Percentiles rank a stretch among this genome's conserved stretches.
These are phyloP conservation scores for Sogatella furcifera DNA, from an alignment of 1,140 invertebrate genomes.

Conservation along the genomic window DNA sequence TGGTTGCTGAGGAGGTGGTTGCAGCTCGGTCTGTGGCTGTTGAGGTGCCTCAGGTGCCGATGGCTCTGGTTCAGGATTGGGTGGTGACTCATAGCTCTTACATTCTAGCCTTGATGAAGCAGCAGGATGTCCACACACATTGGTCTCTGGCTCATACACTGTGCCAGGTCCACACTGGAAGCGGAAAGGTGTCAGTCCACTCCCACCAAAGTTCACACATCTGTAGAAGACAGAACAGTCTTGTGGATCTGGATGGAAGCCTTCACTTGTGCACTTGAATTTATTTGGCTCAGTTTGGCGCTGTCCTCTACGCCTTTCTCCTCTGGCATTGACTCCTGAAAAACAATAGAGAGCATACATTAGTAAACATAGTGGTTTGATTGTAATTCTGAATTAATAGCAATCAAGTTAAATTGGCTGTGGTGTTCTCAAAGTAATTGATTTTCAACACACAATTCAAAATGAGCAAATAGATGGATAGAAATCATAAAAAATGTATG, in stretches of 20 bases:
- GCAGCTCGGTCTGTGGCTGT: slow-evolving; percentile 12
- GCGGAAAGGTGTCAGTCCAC: slow-evolving; percentile 36
- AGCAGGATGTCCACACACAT: slow-evolving; percentile 52
- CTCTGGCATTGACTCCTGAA: background rate
- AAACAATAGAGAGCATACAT: background rate
- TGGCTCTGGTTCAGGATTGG: slow-evolving; percentile 11
- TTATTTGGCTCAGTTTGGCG: background rate
- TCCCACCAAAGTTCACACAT: slow-evolving; percentile 38
- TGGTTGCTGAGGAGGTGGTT: background rate
- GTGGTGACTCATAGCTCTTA: slow-evolving; percentile 9
- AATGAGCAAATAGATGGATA: no score
- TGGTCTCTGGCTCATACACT: slow-evolving; percentile 52
- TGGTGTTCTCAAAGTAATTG: no score
- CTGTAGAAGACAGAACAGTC: slow-evolving; percentile 46
- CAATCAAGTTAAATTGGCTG: no score
- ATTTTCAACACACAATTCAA: no score
- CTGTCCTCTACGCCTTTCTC: background rate
- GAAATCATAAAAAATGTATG: no score
- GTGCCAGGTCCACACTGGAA: slow-evolving; percentile 59
- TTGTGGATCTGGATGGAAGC: slow-evolving; percentile 41
- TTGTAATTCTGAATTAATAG: no score
- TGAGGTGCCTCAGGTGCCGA: background rate
- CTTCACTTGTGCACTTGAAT: slow-evolving; percentile 41
- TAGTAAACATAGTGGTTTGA: no score
- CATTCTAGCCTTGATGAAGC: slow-evolving; percentile 47